Evolutionary conservation across 2,113 vertebrate genomes (phyloP).

Genomic region (Stegostoma tigrinum): DNA sequence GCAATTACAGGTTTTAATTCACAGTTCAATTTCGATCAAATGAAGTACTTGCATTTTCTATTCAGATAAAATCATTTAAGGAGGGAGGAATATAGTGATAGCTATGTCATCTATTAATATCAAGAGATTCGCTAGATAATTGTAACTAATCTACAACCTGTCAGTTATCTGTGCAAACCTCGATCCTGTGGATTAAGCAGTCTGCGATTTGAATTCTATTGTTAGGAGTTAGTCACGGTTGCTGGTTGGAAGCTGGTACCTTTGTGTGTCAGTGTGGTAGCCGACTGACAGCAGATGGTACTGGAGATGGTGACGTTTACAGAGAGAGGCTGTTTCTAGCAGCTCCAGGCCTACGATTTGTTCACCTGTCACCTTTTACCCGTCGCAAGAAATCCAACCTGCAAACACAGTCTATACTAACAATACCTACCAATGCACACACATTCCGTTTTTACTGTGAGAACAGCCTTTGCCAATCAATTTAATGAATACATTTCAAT

Average conservation of each 20-base stretch:
- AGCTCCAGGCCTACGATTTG: constrained; percentile 60
- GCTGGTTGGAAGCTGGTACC: constrained; percentile 68
- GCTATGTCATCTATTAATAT: constrained; percentile 11
- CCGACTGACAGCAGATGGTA: constrained; percentile 69
- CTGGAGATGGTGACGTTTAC: constrained; percentile 55
- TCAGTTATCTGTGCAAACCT: constrained; percentile 21
- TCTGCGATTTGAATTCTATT: constrained; percentile 61
- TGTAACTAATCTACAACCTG: constrained; percentile 29
- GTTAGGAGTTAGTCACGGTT: constrained; percentile 73
- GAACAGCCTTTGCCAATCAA: not conserved
- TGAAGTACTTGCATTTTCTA: constrained; percentile 35
- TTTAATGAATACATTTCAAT: not conserved
- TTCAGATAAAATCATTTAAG: constrained; percentile 37
- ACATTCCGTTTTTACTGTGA: not conserved
- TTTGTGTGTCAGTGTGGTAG: constrained; percentile 67
- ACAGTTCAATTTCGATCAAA: constrained; percentile 47
- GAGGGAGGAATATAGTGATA: constrained; percentile 20
- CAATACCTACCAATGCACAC: not conserved
- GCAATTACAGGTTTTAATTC: constrained; percentile 51
- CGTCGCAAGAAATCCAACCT: not conserved
- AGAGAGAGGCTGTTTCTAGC: constrained; percentile 57
- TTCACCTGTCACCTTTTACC: constrained; percentile 66
- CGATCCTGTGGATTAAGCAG: constrained; percentile 1
- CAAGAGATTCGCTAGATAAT: constrained; percentile 30
- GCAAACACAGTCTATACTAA: not conserved